These are phyloP conservation scores for Chionis minor DNA, from an alignment of 2,113 vertebrate genomes.

Conservation along the genomic window DNA sequence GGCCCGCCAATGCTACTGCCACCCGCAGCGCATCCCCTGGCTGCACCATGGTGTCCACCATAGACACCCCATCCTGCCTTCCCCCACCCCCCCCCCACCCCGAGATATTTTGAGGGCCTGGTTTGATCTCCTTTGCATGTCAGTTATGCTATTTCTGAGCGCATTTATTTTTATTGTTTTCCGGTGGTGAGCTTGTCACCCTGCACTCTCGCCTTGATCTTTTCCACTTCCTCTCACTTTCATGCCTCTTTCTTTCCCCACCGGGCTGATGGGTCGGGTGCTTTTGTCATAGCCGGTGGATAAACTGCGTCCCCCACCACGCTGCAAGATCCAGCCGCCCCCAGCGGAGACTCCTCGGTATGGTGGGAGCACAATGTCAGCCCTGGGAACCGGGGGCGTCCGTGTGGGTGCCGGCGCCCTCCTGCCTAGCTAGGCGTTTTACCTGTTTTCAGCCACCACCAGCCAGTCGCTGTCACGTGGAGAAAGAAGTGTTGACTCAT, in stretches of 20 bases:
- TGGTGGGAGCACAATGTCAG: background rate
- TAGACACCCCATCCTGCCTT: background rate
- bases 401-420: background rate
- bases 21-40: background rate
- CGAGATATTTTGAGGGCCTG: slow-evolving; percentile 71
- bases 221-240: slow-evolving; percentile 80
- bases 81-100: background rate
- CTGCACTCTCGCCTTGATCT: slow-evolving; percentile 51
- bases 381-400: accelerated
- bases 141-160: slow-evolving; percentile 84
- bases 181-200: slow-evolving; percentile 73
- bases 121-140: slow-evolving; percentile 82
- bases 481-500: slow-evolving; percentile 54
- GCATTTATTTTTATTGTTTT: slow-evolving; percentile 80
- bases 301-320: background rate
- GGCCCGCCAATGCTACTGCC: accelerated
- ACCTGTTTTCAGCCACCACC: background rate
- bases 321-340: background rate
- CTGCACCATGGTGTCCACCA: background rate
- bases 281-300: background rate
- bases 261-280: background rate
- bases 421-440: background rate
- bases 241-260: slow-evolving; percentile 36
- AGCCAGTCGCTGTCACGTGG: background rate
- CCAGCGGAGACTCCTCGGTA: background rate